Evolutionary conservation across 2,113 vertebrate genomes (phyloP), one percentile per base, ranked within the genome.

Genomic region (Eidolon helvum): DNA sequence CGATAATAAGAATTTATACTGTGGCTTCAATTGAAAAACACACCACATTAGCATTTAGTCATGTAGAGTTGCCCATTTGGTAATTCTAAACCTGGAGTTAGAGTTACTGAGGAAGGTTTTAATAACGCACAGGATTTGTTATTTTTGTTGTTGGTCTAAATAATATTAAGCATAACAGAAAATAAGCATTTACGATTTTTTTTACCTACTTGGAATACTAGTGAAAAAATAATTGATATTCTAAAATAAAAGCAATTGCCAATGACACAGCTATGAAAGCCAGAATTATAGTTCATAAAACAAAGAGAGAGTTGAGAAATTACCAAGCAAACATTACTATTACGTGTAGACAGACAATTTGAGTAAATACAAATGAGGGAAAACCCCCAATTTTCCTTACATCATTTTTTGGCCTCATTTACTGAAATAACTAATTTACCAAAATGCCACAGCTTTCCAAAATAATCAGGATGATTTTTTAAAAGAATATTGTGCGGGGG

Each of bases 1-100:
- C 88, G 43, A 35, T 96, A 95, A 91, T 92, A 71, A 93, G 91
- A 98, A 97, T 98, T 96, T 97, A 95, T 88, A 75, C 68, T n/a
- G 33, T 75, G 72, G 22, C 69, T 61, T 97, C 92, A 53, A 12
- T 53, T 78, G 86, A 87, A 94, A 97, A 96, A 74, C 30, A 91
- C 3, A 21, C 71, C 92, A 55, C 79, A 53, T 65, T 65, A 89
- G 59, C n/a, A 86, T 48, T 74, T 35, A 30, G 68, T 61, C 43
- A 69, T 40, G 30, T 22, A 50, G 35, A 57, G 53, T 30, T 83
- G 66, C 78, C 92, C 30, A 3, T 30, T 82, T 83, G 69, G 53
- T 57, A 26, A 65, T 22, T 28, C 30, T 86, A 55, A 57, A 53
- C 16, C 33, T 90, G n/a, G 48, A 5, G 5, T 69, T 63, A 68